Evolutionary conservation across 2,888 invertebrate species (phyloP).

Genomic region (Cephus pygmeus): DNA sequence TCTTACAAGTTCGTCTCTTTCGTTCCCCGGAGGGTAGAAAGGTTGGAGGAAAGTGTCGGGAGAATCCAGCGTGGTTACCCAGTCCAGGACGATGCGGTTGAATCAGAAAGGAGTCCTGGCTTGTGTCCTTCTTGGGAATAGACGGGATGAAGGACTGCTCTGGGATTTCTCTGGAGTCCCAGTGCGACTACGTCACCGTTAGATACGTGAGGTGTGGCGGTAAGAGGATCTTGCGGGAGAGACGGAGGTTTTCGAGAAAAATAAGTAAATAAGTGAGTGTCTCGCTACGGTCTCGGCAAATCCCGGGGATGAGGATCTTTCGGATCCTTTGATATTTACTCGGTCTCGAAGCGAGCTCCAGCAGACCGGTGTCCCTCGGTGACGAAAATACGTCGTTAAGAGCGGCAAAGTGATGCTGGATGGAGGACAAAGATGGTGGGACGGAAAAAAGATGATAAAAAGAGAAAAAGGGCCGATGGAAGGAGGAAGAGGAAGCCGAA

Average conservation of each 20-base stretch:
- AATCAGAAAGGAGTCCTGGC: conserved; percentile 24
- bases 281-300: conserved; percentile 26
- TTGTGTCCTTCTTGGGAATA: conserved; percentile 12
- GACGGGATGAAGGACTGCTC: conserved; percentile 32
- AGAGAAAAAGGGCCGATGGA: rapidly evolving
- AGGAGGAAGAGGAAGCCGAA: background rate
- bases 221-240: background rate
- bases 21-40: background rate
- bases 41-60: background rate
- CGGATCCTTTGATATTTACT: background rate
- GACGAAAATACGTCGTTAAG: background rate
- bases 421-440: background rate
- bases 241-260: background rate
- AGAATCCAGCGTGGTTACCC: background rate
- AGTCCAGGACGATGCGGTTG: background rate
- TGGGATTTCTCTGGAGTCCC: conserved; percentile 20
- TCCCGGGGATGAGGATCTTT: background rate
- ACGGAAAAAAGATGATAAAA: background rate
- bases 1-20: background rate
- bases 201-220: background rate
- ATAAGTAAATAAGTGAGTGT: background rate
- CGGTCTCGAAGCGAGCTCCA: background rate
- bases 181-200: background rate
- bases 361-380: background rate
- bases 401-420: background rate